Evolutionary conservation across 2,888 invertebrate genomes (phyloP).

Genomic region (Halictus ligatus): DNA sequence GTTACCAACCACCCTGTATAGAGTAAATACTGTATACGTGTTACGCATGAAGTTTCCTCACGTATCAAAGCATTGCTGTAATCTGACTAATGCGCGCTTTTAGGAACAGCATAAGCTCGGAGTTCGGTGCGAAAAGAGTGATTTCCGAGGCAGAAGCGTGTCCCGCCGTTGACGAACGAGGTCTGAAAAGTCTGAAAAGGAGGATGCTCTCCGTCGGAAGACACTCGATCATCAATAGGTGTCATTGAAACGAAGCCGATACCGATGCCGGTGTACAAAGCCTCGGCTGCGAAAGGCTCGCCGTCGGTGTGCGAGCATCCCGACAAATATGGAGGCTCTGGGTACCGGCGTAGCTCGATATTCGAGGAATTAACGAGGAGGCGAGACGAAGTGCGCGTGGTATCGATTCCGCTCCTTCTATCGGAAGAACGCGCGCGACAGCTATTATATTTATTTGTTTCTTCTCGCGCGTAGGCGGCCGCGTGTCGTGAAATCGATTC

Average conservation of each 20-base stretch:
- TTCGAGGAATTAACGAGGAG: conserved; percentile 42
- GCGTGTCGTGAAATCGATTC: conserved; percentile 10
- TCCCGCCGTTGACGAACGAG: not conserved
- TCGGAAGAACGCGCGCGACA: not conserved
- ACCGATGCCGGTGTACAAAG: conserved; percentile 11
- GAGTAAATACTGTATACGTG: no score
- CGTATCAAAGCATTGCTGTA: not conserved
- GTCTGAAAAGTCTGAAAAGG: not conserved
- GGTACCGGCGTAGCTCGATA: conserved; percentile 42
- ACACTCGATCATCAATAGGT: conserved; percentile 22
- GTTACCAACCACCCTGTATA: no score
- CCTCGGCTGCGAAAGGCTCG: conserved; percentile 12
- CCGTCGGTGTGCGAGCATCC: conserved; percentile 9
- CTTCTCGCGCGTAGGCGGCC: conserved; percentile 10
- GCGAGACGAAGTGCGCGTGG: not conserved
- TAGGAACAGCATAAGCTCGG: conserved; percentile 1
- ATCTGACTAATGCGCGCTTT: not conserved
- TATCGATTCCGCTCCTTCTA: conserved; percentile 15
- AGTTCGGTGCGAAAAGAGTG: not conserved
- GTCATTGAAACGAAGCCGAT: conserved; percentile 33
- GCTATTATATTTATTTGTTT: conserved; percentile 8
- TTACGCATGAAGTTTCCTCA: not conserved
- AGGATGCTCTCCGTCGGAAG: conserved; percentile 7
- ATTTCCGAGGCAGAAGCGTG: not conserved
- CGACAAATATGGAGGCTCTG: conserved; percentile 34